Conservation (phyloP, 1,140 invertebrate genomes). For the Anoplolepis gracilipes region DNA sequence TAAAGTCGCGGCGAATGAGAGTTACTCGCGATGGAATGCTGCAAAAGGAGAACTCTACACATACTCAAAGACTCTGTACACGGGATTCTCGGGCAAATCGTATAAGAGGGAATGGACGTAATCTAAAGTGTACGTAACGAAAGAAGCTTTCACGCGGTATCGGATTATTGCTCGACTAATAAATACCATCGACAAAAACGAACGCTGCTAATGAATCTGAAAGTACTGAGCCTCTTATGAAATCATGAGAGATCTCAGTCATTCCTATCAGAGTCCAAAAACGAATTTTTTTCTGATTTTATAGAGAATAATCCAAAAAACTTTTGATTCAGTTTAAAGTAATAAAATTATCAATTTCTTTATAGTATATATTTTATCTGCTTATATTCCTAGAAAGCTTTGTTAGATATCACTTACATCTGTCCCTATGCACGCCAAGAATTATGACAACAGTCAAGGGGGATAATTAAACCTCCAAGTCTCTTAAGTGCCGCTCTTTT, state of each 20-base stretch:
- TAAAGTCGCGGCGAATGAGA: constrained; percentile 63
- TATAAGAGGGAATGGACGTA: constrained; percentile 53
- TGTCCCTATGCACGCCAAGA: not conserved
- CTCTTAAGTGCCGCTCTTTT: constrained; percentile 58
- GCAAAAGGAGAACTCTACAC: constrained; percentile 41
- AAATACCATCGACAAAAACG: constrained; percentile 22
- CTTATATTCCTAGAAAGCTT: not conserved
- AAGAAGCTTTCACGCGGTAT: not conserved
- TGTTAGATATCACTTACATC: not conserved
- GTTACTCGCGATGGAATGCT: not conserved
- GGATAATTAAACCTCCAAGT: constrained; percentile 37
- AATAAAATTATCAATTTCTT: not conserved
- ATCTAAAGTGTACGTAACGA: constrained; percentile 56
- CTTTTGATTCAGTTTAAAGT: not conserved
- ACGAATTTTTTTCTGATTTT: constrained; percentile 23
- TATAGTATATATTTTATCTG: not conserved
- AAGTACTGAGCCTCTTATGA: constrained; percentile 13
- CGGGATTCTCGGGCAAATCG: constrained; percentile 15
- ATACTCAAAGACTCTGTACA: not conserved
- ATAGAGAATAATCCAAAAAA: not conserved
- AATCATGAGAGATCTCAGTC: constrained; percentile 6
- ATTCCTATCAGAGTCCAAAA: not conserved
- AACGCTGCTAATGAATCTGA: constrained; percentile 5
- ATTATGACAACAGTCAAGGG: constrained; percentile 30
- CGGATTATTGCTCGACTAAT: constrained; percentile 67